These are phyloP conservation scores for Amiota communis DNA, from an alignment of 2,888 invertebrate species.

Conservation along the genomic window DNA sequence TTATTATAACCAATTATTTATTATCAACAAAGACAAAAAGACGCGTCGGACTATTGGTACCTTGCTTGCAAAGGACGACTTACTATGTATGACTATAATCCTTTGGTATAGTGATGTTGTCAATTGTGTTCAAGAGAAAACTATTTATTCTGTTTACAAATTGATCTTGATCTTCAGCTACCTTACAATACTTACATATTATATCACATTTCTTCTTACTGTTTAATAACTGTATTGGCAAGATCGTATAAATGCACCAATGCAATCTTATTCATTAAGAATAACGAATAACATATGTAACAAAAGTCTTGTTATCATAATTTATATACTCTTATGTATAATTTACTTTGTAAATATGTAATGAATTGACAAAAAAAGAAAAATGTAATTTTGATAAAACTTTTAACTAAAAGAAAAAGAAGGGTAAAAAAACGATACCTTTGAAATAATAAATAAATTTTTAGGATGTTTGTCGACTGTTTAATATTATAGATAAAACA, in stretches of 20 bases:
- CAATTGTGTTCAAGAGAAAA: slow-evolving; percentile 61
- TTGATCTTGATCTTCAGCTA: slow-evolving; percentile 14
- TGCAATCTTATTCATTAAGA: not conserved
- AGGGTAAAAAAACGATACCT: slow-evolving; percentile 14
- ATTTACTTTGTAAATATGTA: slow-evolving; percentile 62
- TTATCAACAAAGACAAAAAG: slow-evolving; percentile 49
- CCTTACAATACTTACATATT: slow-evolving; percentile 33
- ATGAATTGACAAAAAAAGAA: slow-evolving; percentile 55
- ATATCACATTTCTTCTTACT: slow-evolving; percentile 24
- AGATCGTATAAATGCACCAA: slow-evolving; percentile 17
- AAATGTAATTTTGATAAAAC: slow-evolving; percentile 37
- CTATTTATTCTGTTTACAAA: slow-evolving; percentile 12
- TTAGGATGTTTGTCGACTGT: slow-evolving; percentile 38
- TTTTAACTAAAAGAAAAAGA: slow-evolving; percentile 36
- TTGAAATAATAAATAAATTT: slow-evolving; percentile 31
- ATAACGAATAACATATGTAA: slow-evolving; percentile 20
- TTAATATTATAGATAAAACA: not conserved
- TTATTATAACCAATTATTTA: slow-evolving; percentile 46
- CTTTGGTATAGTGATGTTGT: slow-evolving; percentile 72
- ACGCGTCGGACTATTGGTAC: slow-evolving; percentile 67
- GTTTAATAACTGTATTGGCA: slow-evolving; percentile 27
- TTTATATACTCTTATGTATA: slow-evolving; percentile 38
- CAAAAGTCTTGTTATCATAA: slow-evolving; percentile 56
- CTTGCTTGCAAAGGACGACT: slow-evolving; percentile 72
- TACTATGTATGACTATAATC: slow-evolving; percentile 39